Base-by-base conservation (phyloP, 2,797 vertebrate species). In the Nasua narica region DNA sequence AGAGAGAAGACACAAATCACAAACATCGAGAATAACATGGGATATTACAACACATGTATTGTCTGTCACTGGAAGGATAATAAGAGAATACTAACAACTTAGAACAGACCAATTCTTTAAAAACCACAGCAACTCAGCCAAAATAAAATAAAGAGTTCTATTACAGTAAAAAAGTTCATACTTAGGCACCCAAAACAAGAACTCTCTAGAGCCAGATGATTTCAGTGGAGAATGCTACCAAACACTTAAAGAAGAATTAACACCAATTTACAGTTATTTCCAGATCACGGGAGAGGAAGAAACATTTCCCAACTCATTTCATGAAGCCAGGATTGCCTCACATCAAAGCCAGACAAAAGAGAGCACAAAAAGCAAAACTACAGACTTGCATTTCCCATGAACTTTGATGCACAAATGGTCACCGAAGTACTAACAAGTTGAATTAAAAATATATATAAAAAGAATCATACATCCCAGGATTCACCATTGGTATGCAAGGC, bases 281-380 rank as follows among this genome's bases (percentile, higher is more conserved):
- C 69, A 96, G 74, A 82, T 96, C 81, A 58, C 5, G 54, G 2
- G 78, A 29, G 48, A 83, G n/a, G 46, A 87, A 6, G 40, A 70
- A 91, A 74, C 4, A 37, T 50, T 84, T 91, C 32, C 52, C n/a
- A 88, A 84, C 5, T 48, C 8, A 62, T 62, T 94, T 82, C 37
- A 85, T 32, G 70, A 87, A 56, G 52, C 37, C 25, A 82, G 23
- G 69, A 79, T 70, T 90, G 87, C 32, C 84, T 35, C 77, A 37
- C 50, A 82, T 60, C 46, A 85, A 96, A 97, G 58, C 4, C 32
- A 92, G 56, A 43, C 35, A 96, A 77, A 77, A 95, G 50, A 62
- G 0, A 84, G 52, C 62, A 90, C 29, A 77, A 79, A 91, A 90
- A 54, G 52, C 76, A n/a, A 15, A 85, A 91, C 65, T 84, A 93